Evolutionary conservation across 1,140 invertebrate genomes (phyloP).

Genomic region (Drosophila nigromelanica): DNA sequence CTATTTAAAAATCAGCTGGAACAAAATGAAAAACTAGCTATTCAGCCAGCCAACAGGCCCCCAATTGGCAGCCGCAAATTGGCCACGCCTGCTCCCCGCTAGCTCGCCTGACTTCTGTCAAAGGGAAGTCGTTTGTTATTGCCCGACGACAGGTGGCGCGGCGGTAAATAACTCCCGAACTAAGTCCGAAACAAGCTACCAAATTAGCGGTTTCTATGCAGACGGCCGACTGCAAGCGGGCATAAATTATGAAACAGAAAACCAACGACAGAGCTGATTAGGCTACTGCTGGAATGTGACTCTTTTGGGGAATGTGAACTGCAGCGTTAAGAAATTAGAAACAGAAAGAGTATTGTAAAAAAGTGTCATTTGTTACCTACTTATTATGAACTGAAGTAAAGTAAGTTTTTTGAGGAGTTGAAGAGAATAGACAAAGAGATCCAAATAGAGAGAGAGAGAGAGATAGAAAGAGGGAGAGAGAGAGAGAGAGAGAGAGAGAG

Average conservation of each 20-base stretch:
- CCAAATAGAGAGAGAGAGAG: too few relatives aligned
- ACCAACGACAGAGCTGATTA: slow-evolving; percentile 32
- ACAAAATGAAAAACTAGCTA: slow-evolving; percentile 41
- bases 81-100: slow-evolving; percentile 5
- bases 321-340: too few relatives aligned
- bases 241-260: slow-evolving; percentile 40
- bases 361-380: neutral
- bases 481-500: neutral
- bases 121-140: slow-evolving; percentile 65
- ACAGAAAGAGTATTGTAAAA: too few relatives aligned
- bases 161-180: slow-evolving; percentile 58
- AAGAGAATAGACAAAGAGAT: too few relatives aligned
- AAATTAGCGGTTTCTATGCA: slow-evolving; percentile 55
- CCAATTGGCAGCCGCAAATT: slow-evolving; percentile 22
- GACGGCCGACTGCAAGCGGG: slow-evolving; percentile 3
- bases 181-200: slow-evolving; percentile 45
- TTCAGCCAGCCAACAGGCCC: slow-evolving; percentile 5
- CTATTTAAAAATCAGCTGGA: slow-evolving; percentile 34
- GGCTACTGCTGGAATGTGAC: slow-evolving; percentile 5
- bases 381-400: neutral
- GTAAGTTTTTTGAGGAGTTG: too few relatives aligned
- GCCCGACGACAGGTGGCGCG: slow-evolving; percentile 56
- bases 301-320: neutral
- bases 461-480: neutral
- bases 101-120: neutral